phyloP scores from a whole-genome alignment of 2,888 invertebrate species.

The Tyria jacobaeae region DNA sequence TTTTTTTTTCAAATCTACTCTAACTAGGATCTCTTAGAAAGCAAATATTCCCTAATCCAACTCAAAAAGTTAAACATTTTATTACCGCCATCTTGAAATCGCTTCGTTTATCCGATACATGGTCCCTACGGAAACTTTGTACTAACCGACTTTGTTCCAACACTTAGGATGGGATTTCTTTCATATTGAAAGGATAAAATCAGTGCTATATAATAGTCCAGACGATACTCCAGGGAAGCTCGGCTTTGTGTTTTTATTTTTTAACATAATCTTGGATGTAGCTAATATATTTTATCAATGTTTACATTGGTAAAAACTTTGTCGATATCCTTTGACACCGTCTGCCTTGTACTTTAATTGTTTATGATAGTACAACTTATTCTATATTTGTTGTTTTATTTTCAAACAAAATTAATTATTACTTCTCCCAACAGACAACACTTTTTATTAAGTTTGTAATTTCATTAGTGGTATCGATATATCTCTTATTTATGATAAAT shows the following conservation, averaged over 20 bases:
- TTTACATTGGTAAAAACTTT: neutral
- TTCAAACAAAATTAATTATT: too few relatives aligned
- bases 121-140: slow-evolving; percentile 35
- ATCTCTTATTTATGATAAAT: too few relatives aligned
- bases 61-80: slow-evolving; percentile 41
- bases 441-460: too few relatives aligned
- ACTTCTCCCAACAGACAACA: too few relatives aligned
- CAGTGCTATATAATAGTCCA: slow-evolving; percentile 36
- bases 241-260: slow-evolving; percentile 11
- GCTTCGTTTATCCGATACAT: slow-evolving; percentile 38
- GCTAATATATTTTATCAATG: neutral
- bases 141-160: slow-evolving; percentile 42
- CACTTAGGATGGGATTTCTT: slow-evolving; percentile 30
- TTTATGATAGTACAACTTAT: too few relatives aligned
- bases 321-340: neutral
- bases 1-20: too few relatives aligned
- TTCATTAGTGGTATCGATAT: too few relatives aligned
- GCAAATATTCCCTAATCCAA: neutral
- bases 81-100: slow-evolving; percentile 45
- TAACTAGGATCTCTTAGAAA: too few relatives aligned
- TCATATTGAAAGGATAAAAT: slow-evolving; percentile 38
- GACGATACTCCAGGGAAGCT: slow-evolving; percentile 20
- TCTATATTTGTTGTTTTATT: too few relatives aligned
- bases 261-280: slow-evolving; percentile 4
- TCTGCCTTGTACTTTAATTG: neutral